phyloP scores from a whole-genome alignment of 2,888 invertebrate species.

The Capitulum mitella region DNA sequence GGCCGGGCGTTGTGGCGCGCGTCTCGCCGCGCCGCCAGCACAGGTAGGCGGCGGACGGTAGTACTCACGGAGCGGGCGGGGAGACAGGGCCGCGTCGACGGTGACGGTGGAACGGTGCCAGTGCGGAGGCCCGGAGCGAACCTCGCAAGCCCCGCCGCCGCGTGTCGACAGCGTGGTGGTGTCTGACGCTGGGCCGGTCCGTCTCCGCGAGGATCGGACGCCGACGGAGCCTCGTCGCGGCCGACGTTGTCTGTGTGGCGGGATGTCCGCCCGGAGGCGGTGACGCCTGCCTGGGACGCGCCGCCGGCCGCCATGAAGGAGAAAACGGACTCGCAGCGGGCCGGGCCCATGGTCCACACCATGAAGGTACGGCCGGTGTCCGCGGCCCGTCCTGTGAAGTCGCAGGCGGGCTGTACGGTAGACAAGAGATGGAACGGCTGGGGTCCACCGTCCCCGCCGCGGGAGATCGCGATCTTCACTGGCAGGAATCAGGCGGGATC shows the following conservation, averaged over 20 bases:
- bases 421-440: too few species aligned
- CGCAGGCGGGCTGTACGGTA: too few species aligned
- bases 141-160: too few species aligned
- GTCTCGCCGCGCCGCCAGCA: background rate
- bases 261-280: background rate
- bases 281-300: background rate
- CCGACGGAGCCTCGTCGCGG: background rate
- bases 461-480: too few species aligned
- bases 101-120: too few species aligned
- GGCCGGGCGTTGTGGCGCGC: background rate
- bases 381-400: too few species aligned
- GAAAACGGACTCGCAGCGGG: background rate
- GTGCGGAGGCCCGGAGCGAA: too few species aligned
- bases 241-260: background rate
- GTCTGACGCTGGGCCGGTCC: too few species aligned
- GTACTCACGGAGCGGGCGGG: background rate
- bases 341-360: slow-evolving; percentile 27
- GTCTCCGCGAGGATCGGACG: too few species aligned
- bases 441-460: too few species aligned
- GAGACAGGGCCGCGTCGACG: background rate
- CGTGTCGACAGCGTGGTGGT: too few species aligned
- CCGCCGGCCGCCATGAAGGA: background rate
- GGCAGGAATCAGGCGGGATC: too few species aligned
- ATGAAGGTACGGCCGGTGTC: slow-evolving; percentile 31
- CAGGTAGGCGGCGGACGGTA: background rate